Conservation (phyloP, 2,797 vertebrate genomes). For the Clarias fuscus region DNA sequence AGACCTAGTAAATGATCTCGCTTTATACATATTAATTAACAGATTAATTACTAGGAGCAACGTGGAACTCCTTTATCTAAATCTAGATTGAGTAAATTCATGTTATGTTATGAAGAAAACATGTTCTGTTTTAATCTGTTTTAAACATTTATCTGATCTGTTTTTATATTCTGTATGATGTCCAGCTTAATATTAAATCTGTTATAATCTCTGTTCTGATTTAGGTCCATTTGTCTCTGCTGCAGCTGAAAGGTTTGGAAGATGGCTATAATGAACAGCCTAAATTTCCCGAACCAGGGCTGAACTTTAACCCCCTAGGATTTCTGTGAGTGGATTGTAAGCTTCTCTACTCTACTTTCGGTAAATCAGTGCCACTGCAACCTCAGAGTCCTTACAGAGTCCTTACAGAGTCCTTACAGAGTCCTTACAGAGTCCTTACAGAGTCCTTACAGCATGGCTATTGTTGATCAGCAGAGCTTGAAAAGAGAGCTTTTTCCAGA, state of each 20-base stretch:
- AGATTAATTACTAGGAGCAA: background rate
- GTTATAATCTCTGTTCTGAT: constrained; percentile 11
- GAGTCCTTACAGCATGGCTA: no score
- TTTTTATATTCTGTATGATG: background rate
- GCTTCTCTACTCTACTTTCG: background rate
- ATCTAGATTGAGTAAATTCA: background rate
- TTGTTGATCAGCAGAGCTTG: no score
- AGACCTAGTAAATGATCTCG: background rate
- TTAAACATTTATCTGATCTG: background rate
- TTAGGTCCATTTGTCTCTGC: constrained; percentile 84
- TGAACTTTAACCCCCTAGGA: constrained; percentile 85
- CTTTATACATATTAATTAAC: background rate
- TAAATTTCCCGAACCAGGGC: constrained; percentile 72
- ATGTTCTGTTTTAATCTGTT: background rate
- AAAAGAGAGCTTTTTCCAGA: no score
- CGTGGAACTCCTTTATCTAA: background rate
- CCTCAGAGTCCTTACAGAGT: background rate
- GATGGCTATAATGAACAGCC: constrained; percentile 82
- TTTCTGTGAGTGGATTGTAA: constrained; percentile 82
- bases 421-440: background rate
- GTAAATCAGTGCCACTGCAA: background rate
- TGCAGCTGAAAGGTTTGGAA: constrained; percentile 93
- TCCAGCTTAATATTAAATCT: background rate
- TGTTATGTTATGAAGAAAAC: background rate
- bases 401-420: no score